These are phyloP conservation scores for Drosophila azteca DNA, from an alignment of 1,140 invertebrate species.

Conservation along the genomic window DNA sequence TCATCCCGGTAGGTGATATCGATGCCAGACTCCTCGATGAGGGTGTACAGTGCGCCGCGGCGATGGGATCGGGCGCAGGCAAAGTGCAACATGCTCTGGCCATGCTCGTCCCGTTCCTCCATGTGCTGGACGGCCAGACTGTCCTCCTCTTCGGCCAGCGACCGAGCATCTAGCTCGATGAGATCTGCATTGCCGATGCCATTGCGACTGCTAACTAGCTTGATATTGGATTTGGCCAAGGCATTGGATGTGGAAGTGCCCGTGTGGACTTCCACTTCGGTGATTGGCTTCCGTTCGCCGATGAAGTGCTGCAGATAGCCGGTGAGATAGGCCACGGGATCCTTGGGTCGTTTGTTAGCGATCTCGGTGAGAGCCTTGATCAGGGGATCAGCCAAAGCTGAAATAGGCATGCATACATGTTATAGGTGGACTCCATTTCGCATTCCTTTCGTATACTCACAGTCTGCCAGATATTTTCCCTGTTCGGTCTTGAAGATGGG, in stretches of 20 bases:
- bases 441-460: conserved; percentile 85
- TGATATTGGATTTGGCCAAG: conserved; percentile 33
- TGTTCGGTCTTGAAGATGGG: conserved; percentile 91
- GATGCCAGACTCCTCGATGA: conserved; percentile 90
- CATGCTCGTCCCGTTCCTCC: conserved; percentile 89
- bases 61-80: conserved; percentile 91
- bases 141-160: conserved; percentile 56
- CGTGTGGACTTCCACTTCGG: conserved; percentile 55
- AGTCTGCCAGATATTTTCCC: conserved; percentile 91
- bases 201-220: conserved; percentile 28
- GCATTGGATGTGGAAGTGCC: conserved; percentile 61
- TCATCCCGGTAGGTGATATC: conserved; percentile 92
- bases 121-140: conserved; percentile 52
- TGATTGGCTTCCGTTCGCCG: conserved; percentile 65
- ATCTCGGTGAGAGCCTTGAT: conserved; percentile 94
- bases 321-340: conserved; percentile 92
- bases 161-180: conserved; percentile 57
- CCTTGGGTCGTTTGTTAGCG: conserved; percentile 90
- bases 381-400: conserved; percentile 93
- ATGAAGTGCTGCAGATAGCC: conserved; percentile 90
- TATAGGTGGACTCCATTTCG: neutral
- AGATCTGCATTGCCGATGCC: conserved; percentile 44
- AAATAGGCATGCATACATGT: neutral
- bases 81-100: conserved; percentile 95
- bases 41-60: conserved; percentile 89